These are phyloP conservation scores for Acanthis flammea DNA, from an alignment of 2,797 vertebrate genomes.

Conservation along the genomic window DNA sequence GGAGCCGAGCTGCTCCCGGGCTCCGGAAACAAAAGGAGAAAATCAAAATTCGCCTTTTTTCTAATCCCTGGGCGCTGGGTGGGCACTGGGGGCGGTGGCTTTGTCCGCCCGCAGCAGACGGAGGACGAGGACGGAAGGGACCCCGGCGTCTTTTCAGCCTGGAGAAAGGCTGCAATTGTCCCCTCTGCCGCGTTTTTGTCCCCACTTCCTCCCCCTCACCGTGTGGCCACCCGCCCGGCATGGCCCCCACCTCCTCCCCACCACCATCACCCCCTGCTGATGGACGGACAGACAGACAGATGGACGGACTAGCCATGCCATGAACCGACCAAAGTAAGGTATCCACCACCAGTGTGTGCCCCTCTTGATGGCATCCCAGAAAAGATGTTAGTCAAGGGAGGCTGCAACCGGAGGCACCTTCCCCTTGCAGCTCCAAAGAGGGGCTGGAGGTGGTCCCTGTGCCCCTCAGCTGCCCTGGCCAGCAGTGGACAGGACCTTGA, in stretches of 20 bases:
- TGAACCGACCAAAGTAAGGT: accelerated
- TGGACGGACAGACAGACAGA: accelerated
- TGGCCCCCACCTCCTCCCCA: not conserved
- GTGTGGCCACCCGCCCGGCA: accelerated
- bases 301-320: accelerated
- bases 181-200: not conserved
- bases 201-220: not conserved
- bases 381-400: not conserved
- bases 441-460: not conserved
- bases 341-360: not conserved
- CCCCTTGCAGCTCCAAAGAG: not conserved
- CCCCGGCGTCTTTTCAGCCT: slow-evolving; percentile 19
- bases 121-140: slow-evolving; percentile 25
- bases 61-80: slow-evolving; percentile 49
- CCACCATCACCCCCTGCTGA: not conserved
- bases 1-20: not conserved
- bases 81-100: slow-evolving; percentile 15
- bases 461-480: not conserved
- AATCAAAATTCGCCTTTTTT: slow-evolving; percentile 27
- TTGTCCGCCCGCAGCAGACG: slow-evolving; percentile 4
- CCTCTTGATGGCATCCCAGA: not conserved
- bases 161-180: slow-evolving; percentile 45
- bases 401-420: not conserved
- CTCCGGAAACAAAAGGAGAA: slow-evolving; percentile 23
- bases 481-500: not conserved